These are phyloP conservation scores for Scelioninae gen. 2 DNA, from an alignment of 2,888 invertebrate genomes.

Conservation along the genomic window DNA sequence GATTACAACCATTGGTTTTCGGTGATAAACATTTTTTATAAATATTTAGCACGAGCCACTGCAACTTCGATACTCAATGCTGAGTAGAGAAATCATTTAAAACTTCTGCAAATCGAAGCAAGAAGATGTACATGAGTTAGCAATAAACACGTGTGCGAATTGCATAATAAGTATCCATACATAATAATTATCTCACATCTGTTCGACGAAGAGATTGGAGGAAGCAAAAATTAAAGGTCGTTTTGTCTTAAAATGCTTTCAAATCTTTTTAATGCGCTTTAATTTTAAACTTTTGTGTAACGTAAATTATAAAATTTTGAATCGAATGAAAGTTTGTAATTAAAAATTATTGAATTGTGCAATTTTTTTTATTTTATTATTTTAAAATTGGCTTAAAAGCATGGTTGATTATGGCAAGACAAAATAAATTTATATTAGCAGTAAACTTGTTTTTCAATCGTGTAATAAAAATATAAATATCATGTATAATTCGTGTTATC, in stretches of 20 bases:
- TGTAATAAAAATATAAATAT: background rate
- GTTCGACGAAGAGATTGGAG: background rate
- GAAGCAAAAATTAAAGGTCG: constrained; percentile 1
- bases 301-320: background rate
- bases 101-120: constrained; percentile 12
- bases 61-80: background rate
- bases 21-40: too few relatives aligned
- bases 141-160: constrained; percentile 1
- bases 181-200: constrained; percentile 9
- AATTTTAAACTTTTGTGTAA: too few relatives aligned
- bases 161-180: constrained; percentile 16
- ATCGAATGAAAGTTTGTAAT: too few relatives aligned
- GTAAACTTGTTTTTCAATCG: background rate
- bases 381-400: too few relatives aligned
- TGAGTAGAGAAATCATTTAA: background rate
- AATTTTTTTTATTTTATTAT: too few relatives aligned
- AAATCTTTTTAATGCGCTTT: too few relatives aligned
- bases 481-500: constrained; percentile 1
- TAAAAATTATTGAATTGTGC: too few relatives aligned
- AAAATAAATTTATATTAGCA: too few relatives aligned
- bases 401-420: too few relatives aligned
- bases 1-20: too few relatives aligned
- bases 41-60: too few relatives aligned
- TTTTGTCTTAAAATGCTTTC: too few relatives aligned
- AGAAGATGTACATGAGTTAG: constrained; percentile 8